Base-by-base conservation (phyloP, 23 tunicate genomes). In the Ciona savignyi region DNA sequence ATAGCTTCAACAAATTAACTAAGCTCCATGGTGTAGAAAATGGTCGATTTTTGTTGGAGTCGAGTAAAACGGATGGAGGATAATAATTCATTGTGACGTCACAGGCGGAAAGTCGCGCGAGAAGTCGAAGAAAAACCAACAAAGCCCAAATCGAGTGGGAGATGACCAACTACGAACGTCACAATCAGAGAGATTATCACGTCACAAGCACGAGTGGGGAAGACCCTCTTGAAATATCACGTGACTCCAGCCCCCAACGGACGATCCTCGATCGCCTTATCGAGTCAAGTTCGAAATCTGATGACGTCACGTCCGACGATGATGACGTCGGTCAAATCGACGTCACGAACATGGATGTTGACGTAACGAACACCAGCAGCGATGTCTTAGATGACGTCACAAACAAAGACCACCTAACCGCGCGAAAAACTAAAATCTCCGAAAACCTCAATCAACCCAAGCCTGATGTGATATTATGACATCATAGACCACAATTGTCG, bases 21-120 rank as follows among this genome's bases (percentile, higher is more conserved):
- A n/a, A n/a, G n/a, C n/a, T n/a, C n/a, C n/a, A n/a, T n/a, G n/a
- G n/a, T n/a, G n/a, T n/a, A n/a, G n/a, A n/a, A n/a, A n/a, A n/a
- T n/a, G n/a, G n/a, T n/a, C n/a, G n/a, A n/a, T n/a, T n/a, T n/a
- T n/a, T n/a, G n/a, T n/a, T n/a, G n/a, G n/a, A n/a, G n/a, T n/a
- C n/a, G n/a, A n/a, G n/a, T n/a, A n/a, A n/a, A n/a, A n/a, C n/a
- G n/a, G n/a, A n/a, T n/a, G n/a, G n/a, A n/a, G n/a, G 20, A 11
- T 11, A 49, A 49, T 49, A 15, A 49, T 49, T 49, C 61, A 49
- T 49, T 15, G 15, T 49, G 15, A 11, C 20, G 20, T 63, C 28
- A n/a, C 28, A 91, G 97, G 83, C 97, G 23, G 99, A 95, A 84
- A 88, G 99, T 68, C 87, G 95, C 23, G 99, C 99, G 3, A 33